These are phyloP conservation scores for Yasuhikotakia modesta DNA, from an alignment of 2,797 vertebrate species.

Conservation along the genomic window DNA sequence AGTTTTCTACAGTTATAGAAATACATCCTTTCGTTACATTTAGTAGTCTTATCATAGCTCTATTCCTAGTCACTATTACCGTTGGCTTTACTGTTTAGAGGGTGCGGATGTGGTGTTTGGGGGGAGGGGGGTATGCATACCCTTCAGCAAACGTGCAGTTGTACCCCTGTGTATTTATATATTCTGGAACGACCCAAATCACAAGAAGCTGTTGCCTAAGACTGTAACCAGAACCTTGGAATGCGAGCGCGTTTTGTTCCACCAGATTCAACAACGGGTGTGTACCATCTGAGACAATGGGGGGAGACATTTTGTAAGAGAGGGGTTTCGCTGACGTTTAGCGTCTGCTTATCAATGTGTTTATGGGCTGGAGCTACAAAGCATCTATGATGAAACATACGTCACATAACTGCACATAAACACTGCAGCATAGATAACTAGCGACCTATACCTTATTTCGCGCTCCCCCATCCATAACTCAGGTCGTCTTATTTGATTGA, in stretches of 20 bases:
- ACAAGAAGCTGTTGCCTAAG: not conserved
- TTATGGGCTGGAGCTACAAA: not conserved
- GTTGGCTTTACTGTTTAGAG: no score
- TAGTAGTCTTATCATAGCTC: no score
- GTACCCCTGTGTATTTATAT: slow-evolving; percentile 18
- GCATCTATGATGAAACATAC: not conserved
- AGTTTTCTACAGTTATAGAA: no score
- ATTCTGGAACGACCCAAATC: not conserved
- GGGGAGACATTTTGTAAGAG: not conserved
- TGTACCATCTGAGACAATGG: slow-evolving; percentile 63
- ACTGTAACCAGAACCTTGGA: slow-evolving; percentile 65
- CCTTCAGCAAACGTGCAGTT: no score
- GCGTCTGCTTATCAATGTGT: not conserved
- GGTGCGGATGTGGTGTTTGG: no score
- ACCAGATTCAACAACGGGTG: slow-evolving; percentile 61
- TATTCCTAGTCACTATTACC: no score
- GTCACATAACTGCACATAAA: not conserved
- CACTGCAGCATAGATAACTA: not conserved
- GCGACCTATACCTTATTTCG: not conserved
- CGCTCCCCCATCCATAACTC: slow-evolving; percentile 51
- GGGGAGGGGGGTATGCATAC: no score
- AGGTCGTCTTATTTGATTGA: slow-evolving; percentile 70
- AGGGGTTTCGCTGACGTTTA: not conserved
- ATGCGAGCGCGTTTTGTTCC: slow-evolving; percentile 55
- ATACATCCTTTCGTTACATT: no score